These are phyloP conservation scores for Chorisops tibialis DNA, from an alignment of 2,888 invertebrate species.

Conservation along the genomic window DNA sequence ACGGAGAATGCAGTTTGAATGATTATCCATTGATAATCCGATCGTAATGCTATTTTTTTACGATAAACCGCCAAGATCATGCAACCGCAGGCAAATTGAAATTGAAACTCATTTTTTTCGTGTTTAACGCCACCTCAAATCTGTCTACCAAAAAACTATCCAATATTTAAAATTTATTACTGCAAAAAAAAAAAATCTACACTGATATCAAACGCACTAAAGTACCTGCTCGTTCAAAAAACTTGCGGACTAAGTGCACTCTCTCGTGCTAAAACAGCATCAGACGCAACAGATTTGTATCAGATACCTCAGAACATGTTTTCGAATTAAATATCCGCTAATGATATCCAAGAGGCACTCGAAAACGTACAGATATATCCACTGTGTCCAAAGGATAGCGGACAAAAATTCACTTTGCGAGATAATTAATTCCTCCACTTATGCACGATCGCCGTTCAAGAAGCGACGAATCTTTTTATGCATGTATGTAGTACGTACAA, in stretches of 20 bases:
- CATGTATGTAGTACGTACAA: no score
- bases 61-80: not conserved
- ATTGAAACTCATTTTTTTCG: slow-evolving; percentile 8
- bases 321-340: slow-evolving; percentile 34
- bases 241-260: slow-evolving; percentile 26
- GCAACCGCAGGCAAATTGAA: not conserved
- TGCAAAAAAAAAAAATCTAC: not conserved
- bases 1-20: no score
- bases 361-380: slow-evolving; percentile 6
- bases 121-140: slow-evolving; percentile 4
- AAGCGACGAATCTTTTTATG: not conserved
- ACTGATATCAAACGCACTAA: no score
- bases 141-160: not conserved
- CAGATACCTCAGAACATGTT: slow-evolving; percentile 32
- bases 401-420: slow-evolving; percentile 27
- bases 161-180: slow-evolving; percentile 9
- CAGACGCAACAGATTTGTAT: slow-evolving; percentile 32
- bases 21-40: no score
- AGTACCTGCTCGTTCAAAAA: not conserved
- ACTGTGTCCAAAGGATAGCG: slow-evolving; percentile 23
- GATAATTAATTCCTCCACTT: slow-evolving; percentile 33
- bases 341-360: slow-evolving; percentile 30
- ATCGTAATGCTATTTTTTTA: not conserved
- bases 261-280: slow-evolving; percentile 33
- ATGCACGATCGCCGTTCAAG: slow-evolving; percentile 14